A percentile compares a stretch with the other conserved stretches of the same genome.
These are phyloP conservation scores for Leptobrachium leishanense DNA, from an alignment of 2,113 vertebrate genomes.

Conservation along the genomic window DNA sequence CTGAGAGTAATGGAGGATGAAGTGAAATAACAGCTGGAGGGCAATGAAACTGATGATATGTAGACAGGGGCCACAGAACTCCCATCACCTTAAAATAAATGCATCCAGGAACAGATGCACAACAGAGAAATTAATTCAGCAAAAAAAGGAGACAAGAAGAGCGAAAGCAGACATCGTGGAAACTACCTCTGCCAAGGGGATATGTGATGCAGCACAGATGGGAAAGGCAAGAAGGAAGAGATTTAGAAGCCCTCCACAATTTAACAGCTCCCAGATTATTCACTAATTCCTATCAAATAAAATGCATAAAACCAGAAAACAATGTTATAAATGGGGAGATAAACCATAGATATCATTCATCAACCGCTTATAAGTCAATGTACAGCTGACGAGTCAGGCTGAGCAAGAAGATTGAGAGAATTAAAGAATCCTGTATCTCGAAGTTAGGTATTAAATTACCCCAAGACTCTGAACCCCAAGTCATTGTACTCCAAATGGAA, in stretches of 20 bases:
- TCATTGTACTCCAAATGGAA: too few relatives aligned
- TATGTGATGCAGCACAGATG: slow-evolving; percentile 15
- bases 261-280: background rate
- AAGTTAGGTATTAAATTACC: too few relatives aligned
- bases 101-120: background rate
- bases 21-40: background rate
- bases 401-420: too few relatives aligned
- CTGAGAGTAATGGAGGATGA: background rate
- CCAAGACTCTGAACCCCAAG: too few relatives aligned
- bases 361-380: too few relatives aligned
- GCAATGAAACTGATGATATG: background rate
- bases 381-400: too few relatives aligned
- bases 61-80: background rate
- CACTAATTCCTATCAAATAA: background rate
- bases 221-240: background rate
- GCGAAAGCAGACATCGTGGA: background rate
- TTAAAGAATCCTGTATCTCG: too few relatives aligned
- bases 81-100: background rate
- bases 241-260: background rate
- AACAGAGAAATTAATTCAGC: background rate
- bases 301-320: too few relatives aligned
- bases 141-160: background rate
- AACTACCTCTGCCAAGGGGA: background rate
- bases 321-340: too few relatives aligned
- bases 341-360: too few relatives aligned